Evolutionary conservation across 2,113 vertebrate species (phyloP).

Genomic region (Pleuronectes platessa): DNA sequence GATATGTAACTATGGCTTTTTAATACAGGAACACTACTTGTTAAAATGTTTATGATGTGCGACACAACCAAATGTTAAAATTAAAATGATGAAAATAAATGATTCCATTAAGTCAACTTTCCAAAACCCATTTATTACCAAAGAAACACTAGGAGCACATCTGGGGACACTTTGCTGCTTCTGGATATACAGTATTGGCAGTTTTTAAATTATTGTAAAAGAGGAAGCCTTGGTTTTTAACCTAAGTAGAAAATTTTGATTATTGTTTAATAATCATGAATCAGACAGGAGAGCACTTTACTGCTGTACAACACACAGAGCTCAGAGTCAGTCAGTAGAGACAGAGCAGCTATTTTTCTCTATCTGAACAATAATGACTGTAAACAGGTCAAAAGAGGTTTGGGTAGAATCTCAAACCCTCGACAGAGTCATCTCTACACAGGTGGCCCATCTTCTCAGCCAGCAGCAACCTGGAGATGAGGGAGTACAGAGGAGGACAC

Average conservation of each 20-base stretch:
- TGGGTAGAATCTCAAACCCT: slow-evolving; percentile 96
- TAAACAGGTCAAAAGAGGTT: slow-evolving; percentile 90
- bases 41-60: background rate
- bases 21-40: background rate
- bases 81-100: background rate
- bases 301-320: background rate
- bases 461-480: slow-evolving; percentile 87
- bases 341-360: background rate
- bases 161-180: background rate
- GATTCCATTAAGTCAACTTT: background rate
- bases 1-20: background rate
- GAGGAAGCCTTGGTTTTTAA: background rate
- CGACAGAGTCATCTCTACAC: slow-evolving; percentile 97
- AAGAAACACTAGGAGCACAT: background rate
- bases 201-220: background rate
- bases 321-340: slow-evolving; percentile 1
- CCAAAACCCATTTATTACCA: slow-evolving; percentile 20
- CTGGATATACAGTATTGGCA: slow-evolving; percentile 18
- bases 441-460: slow-evolving; percentile 98
- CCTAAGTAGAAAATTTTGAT: background rate
- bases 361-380: background rate
- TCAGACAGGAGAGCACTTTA: slow-evolving; percentile 5
- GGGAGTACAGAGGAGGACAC: background rate
- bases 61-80: background rate
- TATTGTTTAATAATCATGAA: slow-evolving; percentile 7